Evolutionary conservation across 2,113 vertebrate species (phyloP).

Genomic region (Cromileptes altivelis): DNA sequence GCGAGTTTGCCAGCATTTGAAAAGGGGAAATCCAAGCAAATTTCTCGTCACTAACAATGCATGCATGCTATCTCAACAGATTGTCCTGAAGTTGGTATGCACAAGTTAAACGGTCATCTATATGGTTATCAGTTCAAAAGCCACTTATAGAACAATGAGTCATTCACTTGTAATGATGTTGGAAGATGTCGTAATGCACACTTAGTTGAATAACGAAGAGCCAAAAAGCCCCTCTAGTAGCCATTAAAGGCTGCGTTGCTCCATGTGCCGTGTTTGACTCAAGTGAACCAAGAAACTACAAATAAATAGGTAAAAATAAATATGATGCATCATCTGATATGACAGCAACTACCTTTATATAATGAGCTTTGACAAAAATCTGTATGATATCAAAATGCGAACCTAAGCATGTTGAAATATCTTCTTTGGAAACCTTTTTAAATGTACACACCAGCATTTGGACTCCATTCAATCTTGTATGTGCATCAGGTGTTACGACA

Average conservation of each 20-base stretch:
- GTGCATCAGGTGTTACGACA: slow-evolving; percentile 6
- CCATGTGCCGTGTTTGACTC: background rate
- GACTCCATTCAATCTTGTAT: slow-evolving; percentile 1
- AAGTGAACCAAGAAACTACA: slow-evolving; percentile 2
- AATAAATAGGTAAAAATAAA: background rate
- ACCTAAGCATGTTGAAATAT: background rate
- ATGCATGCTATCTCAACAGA: slow-evolving; percentile 46
- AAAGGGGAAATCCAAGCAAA: slow-evolving; percentile 59
- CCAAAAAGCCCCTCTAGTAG: slow-evolving; percentile 31
- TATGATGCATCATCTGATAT: background rate
- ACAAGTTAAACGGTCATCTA: slow-evolving; percentile 40
- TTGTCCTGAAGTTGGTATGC: slow-evolving; percentile 39
- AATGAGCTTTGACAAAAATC: background rate
- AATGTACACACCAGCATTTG: background rate
- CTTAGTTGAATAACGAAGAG: slow-evolving; percentile 50
- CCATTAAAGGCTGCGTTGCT: slow-evolving; percentile 20
- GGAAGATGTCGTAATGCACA: slow-evolving; percentile 46
- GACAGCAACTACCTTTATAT: background rate
- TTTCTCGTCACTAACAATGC: slow-evolving; percentile 56
- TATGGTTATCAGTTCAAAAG: slow-evolving; percentile 50
- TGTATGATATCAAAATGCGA: background rate
- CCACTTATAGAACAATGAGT: slow-evolving; percentile 45
- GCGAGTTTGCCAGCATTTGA: slow-evolving; percentile 28
- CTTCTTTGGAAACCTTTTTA: background rate
- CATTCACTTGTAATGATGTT: slow-evolving; percentile 48